Percentiles rank a stretch among this genome's conserved stretches.
These are phyloP conservation scores for Sinelater perroti DNA, from an alignment of 2,888 invertebrate species.

Conservation along the genomic window DNA sequence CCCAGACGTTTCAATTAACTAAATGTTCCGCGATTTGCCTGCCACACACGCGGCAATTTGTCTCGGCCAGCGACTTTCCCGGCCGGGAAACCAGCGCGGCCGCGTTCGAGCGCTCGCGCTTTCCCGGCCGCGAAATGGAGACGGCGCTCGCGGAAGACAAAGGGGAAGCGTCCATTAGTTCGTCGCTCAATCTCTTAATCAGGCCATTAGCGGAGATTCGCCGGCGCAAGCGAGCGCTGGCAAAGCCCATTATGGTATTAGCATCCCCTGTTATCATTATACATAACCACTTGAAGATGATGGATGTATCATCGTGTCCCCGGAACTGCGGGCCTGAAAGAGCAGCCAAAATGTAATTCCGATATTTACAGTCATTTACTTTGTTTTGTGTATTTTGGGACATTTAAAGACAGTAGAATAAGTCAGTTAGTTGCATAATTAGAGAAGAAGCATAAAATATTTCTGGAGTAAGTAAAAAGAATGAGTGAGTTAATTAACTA, in stretches of 20 bases:
- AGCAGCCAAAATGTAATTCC: conserved; percentile 9
- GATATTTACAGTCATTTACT: no score
- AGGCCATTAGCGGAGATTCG: conserved; percentile 61
- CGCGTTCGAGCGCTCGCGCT: no score
- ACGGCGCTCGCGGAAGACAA: conserved; percentile 21
- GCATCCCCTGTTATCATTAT: conserved; percentile 56
- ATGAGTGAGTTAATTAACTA: no score
- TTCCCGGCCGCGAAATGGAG: no score
- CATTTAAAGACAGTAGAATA: no score
- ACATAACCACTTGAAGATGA: conserved; percentile 48
- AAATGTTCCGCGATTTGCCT: conserved; percentile 62
- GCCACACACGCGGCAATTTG: conserved; percentile 54
- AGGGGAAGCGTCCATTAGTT: conserved; percentile 51
- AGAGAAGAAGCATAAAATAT: no score
- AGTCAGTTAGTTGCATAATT: no score
- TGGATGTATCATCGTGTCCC: conserved; percentile 21
- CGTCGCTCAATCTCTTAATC: conserved; percentile 61
- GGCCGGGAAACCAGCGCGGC: conserved; percentile 53
- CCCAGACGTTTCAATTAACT: conserved; percentile 63
- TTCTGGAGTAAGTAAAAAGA: no score
- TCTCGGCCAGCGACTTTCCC: conserved; percentile 51
- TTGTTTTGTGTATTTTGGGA: no score
- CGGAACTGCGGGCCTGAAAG: background rate
- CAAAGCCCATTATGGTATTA: conserved; percentile 62
- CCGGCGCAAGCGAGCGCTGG: conserved; percentile 55